A percentile compares a stretch with the other conserved stretches of the same genome.
Conservation (phyloP, 2,113 vertebrate genomes). For the Marmota flaviventris region DNA sequence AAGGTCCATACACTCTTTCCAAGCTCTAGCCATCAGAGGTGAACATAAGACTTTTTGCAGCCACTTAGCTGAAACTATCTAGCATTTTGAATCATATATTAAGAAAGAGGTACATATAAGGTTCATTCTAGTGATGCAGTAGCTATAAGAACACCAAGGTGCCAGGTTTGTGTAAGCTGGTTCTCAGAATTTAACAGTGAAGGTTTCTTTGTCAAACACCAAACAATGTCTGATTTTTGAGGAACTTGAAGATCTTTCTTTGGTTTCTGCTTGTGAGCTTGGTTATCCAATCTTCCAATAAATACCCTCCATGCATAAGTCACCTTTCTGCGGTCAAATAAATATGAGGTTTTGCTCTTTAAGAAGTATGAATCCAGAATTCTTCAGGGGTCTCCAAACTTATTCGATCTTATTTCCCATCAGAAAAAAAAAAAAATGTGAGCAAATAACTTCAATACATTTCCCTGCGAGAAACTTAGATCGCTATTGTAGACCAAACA, state of each 20-base stretch:
- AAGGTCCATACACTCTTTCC: not conserved
- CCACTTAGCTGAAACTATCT: not conserved
- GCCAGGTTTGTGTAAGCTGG: not conserved
- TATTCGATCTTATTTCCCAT: slow-evolving; percentile 57
- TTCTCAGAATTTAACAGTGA: not conserved
- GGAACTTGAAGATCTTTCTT: not conserved
- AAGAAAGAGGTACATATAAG: not conserved
- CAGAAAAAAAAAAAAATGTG: slow-evolving; percentile 23
- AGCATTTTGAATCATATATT: not conserved
- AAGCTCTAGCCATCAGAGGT: not conserved
- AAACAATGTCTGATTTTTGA: not conserved
- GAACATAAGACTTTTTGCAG: not conserved
- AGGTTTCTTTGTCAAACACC: not conserved
- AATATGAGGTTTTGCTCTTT: not conserved
- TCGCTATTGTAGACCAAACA: slow-evolving; percentile 20
- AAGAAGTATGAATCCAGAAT: slow-evolving; percentile 54
- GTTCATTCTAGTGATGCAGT: not conserved
- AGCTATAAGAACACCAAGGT: not conserved
- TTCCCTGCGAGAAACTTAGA: slow-evolving; percentile 51
- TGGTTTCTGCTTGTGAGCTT: not conserved
- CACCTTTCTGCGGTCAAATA: not conserved
- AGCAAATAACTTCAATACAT: not conserved
- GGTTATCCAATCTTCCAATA: not conserved
- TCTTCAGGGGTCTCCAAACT: not conserved
- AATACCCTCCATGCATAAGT: not conserved